A percentile compares a stretch with the other conserved stretches of the same genome.
phyloP scores from a whole-genome alignment of 2,888 invertebrate genomes.

The Masnerella sp. region DNA sequence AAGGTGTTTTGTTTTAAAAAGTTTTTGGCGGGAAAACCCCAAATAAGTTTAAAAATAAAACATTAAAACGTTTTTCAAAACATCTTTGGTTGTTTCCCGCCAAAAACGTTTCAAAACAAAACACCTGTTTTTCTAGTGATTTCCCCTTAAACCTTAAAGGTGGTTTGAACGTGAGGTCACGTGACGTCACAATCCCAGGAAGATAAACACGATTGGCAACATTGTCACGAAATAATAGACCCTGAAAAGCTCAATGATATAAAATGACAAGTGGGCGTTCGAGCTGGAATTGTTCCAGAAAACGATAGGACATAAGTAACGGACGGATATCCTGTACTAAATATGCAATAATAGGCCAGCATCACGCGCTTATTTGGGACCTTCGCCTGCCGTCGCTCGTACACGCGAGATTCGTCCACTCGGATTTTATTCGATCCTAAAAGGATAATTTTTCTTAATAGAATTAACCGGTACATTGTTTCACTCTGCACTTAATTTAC shows the following conservation, averaged over 20 bases:
- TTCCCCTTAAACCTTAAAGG: too few species aligned
- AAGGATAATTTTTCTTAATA: constrained; percentile 26
- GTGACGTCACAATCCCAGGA: constrained; percentile 22
- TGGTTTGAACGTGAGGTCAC: constrained; percentile 2
- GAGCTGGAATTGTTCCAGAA: constrained; percentile 68
- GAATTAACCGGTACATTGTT: constrained; percentile 17
- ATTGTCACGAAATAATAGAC: constrained; percentile 53
- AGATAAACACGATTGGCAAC: constrained; percentile 46
- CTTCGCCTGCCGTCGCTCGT: constrained; percentile 35
- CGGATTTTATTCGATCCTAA: constrained; percentile 27
- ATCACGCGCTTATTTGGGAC: constrained; percentile 68
- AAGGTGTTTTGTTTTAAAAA: too few species aligned
- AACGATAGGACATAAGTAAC: constrained; percentile 68
- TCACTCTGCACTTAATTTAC: constrained; percentile 7
- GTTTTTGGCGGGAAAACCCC: too few species aligned
- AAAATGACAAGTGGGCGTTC: constrained; percentile 69
- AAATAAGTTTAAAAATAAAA: too few species aligned
- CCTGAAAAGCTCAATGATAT: constrained; percentile 68
- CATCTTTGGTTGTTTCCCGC: too few species aligned
- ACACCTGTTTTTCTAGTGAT: too few species aligned
- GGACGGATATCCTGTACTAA: constrained; percentile 73
- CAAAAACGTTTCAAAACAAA: too few species aligned
- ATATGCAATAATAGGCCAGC: constrained; percentile 68
- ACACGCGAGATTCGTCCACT: constrained; percentile 41
- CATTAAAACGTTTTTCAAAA: too few species aligned